phyloP scores from a whole-genome alignment of 2,113 vertebrate genomes.

The Taxidea taxus region DNA sequence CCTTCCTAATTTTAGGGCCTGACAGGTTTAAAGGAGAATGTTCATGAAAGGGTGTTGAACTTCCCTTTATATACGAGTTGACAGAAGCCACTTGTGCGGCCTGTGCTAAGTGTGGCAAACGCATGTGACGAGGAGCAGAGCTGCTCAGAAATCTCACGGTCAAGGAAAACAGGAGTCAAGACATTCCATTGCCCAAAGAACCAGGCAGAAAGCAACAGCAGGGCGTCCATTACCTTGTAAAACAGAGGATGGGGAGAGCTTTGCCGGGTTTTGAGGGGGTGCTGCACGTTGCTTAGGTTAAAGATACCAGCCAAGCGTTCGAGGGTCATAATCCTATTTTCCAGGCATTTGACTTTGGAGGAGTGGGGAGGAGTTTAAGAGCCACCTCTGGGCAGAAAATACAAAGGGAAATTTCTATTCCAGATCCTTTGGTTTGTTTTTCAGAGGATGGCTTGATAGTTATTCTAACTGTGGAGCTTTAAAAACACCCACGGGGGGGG shows the following conservation, averaged over 20 bases:
- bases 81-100: constrained; percentile 47
- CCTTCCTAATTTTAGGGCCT: constrained; percentile 79
- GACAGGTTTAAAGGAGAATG: constrained; percentile 66
- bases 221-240: neutral
- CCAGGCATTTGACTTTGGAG: constrained; percentile 2
- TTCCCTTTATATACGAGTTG: constrained; percentile 63
- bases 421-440: neutral
- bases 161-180: neutral
- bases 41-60: constrained; percentile 62
- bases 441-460: neutral
- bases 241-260: neutral
- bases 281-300: neutral
- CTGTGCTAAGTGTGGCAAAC: neutral
- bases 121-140: constrained; percentile 42
- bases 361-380: neutral
- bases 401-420: neutral
- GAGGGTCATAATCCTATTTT: neutral
- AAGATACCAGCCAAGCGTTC: neutral
- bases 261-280: neutral
- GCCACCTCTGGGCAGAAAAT: constrained; percentile 20
- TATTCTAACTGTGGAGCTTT: neutral
- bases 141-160: neutral
- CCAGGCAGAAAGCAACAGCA: neutral
- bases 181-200: neutral
- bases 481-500: neutral